Evolutionary conservation across 2,113 vertebrate species (phyloP).

Genomic region (Tupaia chinensis): DNA sequence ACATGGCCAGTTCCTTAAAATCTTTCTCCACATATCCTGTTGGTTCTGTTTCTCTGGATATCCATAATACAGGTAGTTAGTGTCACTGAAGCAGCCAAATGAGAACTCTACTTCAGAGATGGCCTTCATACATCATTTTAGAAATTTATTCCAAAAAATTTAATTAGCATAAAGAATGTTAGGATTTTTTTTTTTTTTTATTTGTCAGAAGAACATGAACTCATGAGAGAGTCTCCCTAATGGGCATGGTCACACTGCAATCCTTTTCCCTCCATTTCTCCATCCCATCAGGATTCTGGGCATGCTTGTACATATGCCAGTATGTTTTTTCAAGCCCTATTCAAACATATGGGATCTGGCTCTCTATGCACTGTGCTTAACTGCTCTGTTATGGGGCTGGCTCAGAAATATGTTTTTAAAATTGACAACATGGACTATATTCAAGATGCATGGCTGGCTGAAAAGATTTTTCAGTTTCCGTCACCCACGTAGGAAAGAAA

Average conservation of each 20-base stretch:
- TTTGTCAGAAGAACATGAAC: too few species aligned
- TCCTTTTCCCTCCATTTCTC: too few species aligned
- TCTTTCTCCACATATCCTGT: neutral
- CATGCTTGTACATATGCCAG: too few species aligned
- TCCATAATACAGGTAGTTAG: neutral
- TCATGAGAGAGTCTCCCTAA: too few species aligned
- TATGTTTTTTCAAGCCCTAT: too few species aligned
- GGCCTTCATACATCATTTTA: neutral
- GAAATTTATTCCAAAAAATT: neutral
- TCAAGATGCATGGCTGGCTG: neutral
- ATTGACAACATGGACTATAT: neutral
- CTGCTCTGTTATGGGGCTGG: too few species aligned
- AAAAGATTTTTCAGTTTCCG: neutral
- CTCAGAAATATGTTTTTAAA: neutral
- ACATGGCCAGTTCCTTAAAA: neutral
- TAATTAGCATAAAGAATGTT: conserved; percentile 10
- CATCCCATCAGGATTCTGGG: too few species aligned
- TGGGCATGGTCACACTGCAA: too few species aligned
- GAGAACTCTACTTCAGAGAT: neutral
- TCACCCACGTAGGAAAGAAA: neutral
- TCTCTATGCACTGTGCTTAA: too few species aligned
- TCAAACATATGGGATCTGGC: too few species aligned
- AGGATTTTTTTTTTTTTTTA: neutral
- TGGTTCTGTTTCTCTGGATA: neutral
- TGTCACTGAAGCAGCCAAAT: neutral